Conservation (phyloP, 2,113 vertebrate genomes). For the Pterocles gutturalis region DNA sequence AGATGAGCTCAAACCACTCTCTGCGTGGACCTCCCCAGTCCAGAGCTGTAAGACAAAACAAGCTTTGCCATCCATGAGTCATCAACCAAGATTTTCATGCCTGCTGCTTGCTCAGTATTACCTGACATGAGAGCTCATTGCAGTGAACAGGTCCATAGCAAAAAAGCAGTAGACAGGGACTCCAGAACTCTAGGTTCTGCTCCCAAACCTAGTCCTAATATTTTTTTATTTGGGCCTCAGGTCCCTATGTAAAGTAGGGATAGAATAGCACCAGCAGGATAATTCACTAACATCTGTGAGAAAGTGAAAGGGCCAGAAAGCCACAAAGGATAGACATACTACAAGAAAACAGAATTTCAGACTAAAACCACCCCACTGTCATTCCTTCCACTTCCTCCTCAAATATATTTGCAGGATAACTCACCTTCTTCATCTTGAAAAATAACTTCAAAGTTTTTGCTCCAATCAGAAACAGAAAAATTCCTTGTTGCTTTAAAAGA, state of each 20-base stretch:
- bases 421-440: constrained; percentile 99
- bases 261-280: neutral
- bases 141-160: neutral
- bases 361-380: neutral
- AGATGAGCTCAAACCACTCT: constrained; percentile 98
- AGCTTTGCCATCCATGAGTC: neutral
- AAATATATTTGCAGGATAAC: constrained; percentile 7
- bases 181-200: neutral
- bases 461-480: constrained; percentile 98
- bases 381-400: neutral
- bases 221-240: neutral
- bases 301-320: neutral
- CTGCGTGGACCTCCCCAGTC: constrained; percentile 97
- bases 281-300: neutral
- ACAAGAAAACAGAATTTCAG: neutral
- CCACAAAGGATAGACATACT: neutral
- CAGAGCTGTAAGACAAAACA: constrained; percentile 83
- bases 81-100: neutral
- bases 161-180: neutral
- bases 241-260: neutral
- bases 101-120: neutral
- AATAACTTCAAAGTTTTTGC: constrained; percentile 97
- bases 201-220: neutral
- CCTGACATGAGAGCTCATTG: fast-evolving
- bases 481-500: constrained; percentile 94